Base-by-base conservation (phyloP, 2,113 vertebrate species). In the Stegastes partitus region DNA sequence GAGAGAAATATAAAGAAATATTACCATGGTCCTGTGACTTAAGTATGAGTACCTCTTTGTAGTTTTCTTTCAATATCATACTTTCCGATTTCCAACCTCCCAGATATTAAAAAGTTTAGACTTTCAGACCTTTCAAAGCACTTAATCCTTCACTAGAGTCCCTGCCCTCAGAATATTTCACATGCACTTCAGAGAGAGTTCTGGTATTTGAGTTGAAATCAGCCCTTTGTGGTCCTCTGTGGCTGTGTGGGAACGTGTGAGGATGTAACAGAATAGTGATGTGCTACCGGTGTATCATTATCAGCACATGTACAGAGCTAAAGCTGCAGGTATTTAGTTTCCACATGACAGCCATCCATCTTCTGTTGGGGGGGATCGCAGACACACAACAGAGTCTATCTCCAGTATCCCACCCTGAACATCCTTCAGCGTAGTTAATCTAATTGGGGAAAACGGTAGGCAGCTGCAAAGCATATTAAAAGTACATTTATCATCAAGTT, bases 401-500 rank as follows among this genome's bases (percentile, higher is more conserved):
- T 83, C 50, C 39, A 42, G 73, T 62, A 58, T 81, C 74, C 22
- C 37, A 34, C n/a, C 34, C 50, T 10, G 9, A 77, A 57, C 68
- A 82, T 68, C 82, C 64, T 50, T 64, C 73, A 76, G 39, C 39
- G 63, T 58, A 65, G 62, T 80, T 75, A 31, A 90, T 84, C 68
- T 80, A 78, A 84, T 87, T 54, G 47, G 28, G 28, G 25, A 19
- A 18, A 74, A 74, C 42, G n/a, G 26, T 63, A 44, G 66, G 70
- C 59, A 70, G 85, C 45, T 44, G 83, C 49, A 53, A 54, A 85
- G 66, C 64, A 49, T 66, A 81, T 85, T 79, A 86, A 86, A 74
- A 75, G 59, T 77, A 67, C 81, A 85, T 83, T 79, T 84, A 87
- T 84, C 81, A 81, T 54, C 28, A 16, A 74, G 74, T 66, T 16